These are phyloP conservation scores for Zapus hudsonius DNA, from an alignment of 2,113 vertebrate genomes.

Conservation along the genomic window DNA sequence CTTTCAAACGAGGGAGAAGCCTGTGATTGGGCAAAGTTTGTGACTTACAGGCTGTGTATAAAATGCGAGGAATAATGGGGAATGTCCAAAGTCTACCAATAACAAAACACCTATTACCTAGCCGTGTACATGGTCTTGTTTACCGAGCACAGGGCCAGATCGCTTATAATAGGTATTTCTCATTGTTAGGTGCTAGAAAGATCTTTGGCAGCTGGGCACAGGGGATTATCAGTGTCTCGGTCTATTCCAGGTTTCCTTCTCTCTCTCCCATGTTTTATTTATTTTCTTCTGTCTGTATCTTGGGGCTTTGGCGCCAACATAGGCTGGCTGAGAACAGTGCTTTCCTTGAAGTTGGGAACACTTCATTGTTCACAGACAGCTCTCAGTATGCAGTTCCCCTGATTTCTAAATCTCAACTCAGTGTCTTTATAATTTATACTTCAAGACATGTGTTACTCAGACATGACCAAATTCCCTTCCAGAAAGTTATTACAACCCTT, in stretches of 20 bases:
- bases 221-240: not conserved
- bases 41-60: not conserved
- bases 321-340: not conserved
- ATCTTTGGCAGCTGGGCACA: not conserved
- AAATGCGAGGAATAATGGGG: not conserved
- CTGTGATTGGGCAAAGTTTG: not conserved
- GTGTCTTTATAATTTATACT: not conserved
- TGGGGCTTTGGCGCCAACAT: not conserved
- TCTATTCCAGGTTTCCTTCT: slow-evolving; percentile 6
- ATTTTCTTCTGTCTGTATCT: not conserved
- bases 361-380: not conserved
- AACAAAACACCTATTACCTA: not conserved
- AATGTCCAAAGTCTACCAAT: not conserved
- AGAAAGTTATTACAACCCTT: not conserved
- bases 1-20: not conserved
- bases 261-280: not conserved
- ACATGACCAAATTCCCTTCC: not conserved
- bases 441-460: not conserved
- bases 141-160: not conserved
- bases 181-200: not conserved
- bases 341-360: not conserved
- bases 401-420: not conserved
- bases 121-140: not conserved
- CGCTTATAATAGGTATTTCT: not conserved
- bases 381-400: not conserved